A percentile compares a stretch with the other conserved stretches of the same genome.
Evolutionary conservation across 2,888 invertebrate species (phyloP).

Genomic region (Eupithecia dodoneata): DNA sequence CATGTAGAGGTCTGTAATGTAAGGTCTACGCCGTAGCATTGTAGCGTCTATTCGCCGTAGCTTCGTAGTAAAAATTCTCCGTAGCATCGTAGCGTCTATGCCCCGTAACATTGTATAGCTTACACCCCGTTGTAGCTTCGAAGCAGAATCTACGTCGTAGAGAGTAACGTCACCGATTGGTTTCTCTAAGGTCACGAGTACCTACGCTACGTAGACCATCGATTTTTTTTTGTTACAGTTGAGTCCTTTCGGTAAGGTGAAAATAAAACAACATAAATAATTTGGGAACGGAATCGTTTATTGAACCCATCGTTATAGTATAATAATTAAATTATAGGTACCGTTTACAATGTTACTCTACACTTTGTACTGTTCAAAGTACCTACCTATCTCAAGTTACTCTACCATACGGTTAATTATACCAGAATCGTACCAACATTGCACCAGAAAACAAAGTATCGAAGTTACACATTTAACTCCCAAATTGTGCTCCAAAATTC

Average conservation of each 20-base stretch:
- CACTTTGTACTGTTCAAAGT: conserved; percentile 83
- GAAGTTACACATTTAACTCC: conserved; percentile 49
- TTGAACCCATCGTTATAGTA: conserved; percentile 82
- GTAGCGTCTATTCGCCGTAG: neutral
- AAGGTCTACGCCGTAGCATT: neutral
- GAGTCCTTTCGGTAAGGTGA: neutral
- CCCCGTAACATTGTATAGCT: neutral
- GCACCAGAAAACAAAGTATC: conserved; percentile 63
- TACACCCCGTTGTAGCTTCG: no score
- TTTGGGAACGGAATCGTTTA: conserved; percentile 83
- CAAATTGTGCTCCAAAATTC: conserved; percentile 63
- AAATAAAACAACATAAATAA: conserved; percentile 57
- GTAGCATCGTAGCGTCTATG: neutral
- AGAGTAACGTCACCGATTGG: neutral
- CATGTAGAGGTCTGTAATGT: neutral
- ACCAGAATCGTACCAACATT: conserved; percentile 60
- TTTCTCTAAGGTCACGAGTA: neutral
- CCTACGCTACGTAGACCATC: neutral
- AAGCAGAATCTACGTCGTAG: neutral
- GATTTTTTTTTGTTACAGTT: neutral
- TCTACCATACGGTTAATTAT: conserved; percentile 72
- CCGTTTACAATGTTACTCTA: conserved; percentile 70
- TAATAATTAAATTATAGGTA: conserved; percentile 76
- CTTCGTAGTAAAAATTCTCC: neutral
- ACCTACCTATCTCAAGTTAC: conserved; percentile 79